A percentile compares a stretch with the other conserved stretches of the same genome.
phyloP scores from a whole-genome alignment of 2,797 vertebrate species.

The Fistularia tabacaria region DNA sequence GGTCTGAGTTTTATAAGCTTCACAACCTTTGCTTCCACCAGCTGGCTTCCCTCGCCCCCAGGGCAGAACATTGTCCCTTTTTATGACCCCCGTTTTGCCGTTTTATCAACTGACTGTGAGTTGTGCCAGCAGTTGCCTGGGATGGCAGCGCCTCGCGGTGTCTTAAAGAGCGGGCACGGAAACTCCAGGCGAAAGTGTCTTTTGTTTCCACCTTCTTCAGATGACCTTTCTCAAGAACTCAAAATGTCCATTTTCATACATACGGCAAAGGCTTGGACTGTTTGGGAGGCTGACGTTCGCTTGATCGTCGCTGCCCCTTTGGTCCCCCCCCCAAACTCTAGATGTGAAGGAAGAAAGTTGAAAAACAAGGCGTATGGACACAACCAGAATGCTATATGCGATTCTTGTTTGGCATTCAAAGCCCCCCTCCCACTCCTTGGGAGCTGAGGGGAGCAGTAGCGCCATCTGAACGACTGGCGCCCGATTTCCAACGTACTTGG shows the following conservation, averaged over 20 bases:
- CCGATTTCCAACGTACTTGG: constrained; percentile 29
- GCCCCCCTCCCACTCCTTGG: not conserved
- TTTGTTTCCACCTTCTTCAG: not conserved
- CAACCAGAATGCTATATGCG: constrained; percentile 27
- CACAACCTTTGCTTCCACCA: no score
- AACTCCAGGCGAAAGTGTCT: no score
- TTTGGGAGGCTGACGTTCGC: constrained; percentile 18
- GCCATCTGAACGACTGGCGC: constrained; percentile 35
- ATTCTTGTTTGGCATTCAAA: constrained; percentile 42
- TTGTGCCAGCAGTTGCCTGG: no score
- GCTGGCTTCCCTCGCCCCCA: no score
- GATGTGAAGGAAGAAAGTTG: constrained; percentile 13
- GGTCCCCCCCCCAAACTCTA: no score
- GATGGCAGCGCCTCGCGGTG: no score
- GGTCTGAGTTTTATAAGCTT: no score
- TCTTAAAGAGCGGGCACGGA: no score
- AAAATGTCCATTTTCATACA: constrained; percentile 26
- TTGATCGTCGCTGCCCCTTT: constrained; percentile 7
- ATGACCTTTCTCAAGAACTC: constrained; percentile 22
- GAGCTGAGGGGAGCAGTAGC: not conserved
- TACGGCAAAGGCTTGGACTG: constrained; percentile 4
- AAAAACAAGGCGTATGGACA: constrained; percentile 12
- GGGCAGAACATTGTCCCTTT: no score
- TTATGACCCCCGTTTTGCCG: no score
- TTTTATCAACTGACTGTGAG: no score